Conservation (phyloP, 2,113 vertebrate genomes). For the Lepisosteus osseus region DNA sequence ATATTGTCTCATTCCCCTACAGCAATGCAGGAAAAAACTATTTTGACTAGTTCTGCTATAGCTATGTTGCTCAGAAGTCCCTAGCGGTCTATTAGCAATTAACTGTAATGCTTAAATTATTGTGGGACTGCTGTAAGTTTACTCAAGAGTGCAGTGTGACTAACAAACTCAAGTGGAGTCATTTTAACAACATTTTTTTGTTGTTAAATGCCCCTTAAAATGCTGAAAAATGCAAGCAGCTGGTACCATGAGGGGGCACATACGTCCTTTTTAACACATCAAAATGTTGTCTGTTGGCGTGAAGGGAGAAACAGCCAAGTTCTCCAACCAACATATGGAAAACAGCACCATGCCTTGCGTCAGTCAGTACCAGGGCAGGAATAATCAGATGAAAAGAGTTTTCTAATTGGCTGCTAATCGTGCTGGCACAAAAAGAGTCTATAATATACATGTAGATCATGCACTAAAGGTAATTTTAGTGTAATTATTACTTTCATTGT, state of each 20-base stretch:
- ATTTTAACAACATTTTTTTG: neutral
- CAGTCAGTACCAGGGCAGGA: too few species aligned
- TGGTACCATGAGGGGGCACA: neutral
- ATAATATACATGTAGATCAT: too few species aligned
- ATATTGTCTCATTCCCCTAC: neutral
- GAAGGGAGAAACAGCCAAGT: too few species aligned
- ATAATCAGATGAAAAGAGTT: too few species aligned
- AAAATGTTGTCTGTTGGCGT: neutral
- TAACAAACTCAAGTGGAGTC: constrained; percentile 9
- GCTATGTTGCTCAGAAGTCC: neutral
- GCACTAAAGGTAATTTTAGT: too few species aligned
- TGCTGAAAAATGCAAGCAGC: neutral
- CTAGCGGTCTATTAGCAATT: constrained; percentile 21
- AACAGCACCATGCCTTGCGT: too few species aligned
- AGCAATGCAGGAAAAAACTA: neutral
- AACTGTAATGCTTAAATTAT: constrained; percentile 13
- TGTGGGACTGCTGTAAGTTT: constrained; percentile 1
- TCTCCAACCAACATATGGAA: too few species aligned
- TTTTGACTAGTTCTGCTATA: neutral
- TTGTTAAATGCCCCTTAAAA: neutral
- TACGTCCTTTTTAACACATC: neutral
- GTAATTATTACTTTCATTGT: too few species aligned
- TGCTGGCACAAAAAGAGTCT: too few species aligned
- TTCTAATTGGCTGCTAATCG: too few species aligned
- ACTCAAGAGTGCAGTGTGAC: constrained; percentile 16